Base-by-base conservation (phyloP, 2,797 vertebrate genomes). In the Nannoperca obscura region DNA sequence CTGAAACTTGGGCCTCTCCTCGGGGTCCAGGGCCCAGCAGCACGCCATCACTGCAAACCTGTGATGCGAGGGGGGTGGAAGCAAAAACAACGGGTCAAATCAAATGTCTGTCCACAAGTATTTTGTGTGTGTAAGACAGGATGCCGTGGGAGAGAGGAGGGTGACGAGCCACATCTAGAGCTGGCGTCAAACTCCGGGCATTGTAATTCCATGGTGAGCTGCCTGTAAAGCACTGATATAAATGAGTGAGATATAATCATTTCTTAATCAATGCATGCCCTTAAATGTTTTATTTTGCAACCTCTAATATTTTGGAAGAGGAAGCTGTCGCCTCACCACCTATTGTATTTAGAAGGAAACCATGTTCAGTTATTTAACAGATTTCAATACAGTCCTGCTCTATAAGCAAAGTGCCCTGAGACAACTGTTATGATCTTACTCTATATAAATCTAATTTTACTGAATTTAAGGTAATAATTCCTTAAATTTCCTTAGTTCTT, bases 11-110 rank as follows among this genome's bases (percentile, higher is more conserved):
- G 98, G 98, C 90, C 98, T 95, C 90, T 99, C 98, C 89, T 99
- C 98, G 0, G 97, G 98, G 90, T 99, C 98, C 79, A 99, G 92
- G 38, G 98, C 98, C 98, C 98, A 99, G 86, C 98, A 99, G 89
- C 98, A 99, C 40, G 98, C 98, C 98, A 99, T 99, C 81, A 99
- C 98, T 71, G 98, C 98, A 94, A 99, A 99, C 80, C 98, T 99
- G 87, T 52, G 76, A 52, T 27, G 24, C 24, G 24, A 27, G 24
- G 24, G 24, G 7, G 24, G 8, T 10, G 36, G 24, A 6, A 2
- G 4, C 7, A 24, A 22, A 6, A 63, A 0, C 12, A 7, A 64
- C 0, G 15, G 19, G 40, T 63, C 36, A 5, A 3, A n/a, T 58
- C 17, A 55, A 20, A 58, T 15, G 53, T 63, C 44, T 27, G 44